These are phyloP conservation scores for Polymixis flavicincta DNA, from an alignment of 2,888 invertebrate species.

Conservation along the genomic window DNA sequence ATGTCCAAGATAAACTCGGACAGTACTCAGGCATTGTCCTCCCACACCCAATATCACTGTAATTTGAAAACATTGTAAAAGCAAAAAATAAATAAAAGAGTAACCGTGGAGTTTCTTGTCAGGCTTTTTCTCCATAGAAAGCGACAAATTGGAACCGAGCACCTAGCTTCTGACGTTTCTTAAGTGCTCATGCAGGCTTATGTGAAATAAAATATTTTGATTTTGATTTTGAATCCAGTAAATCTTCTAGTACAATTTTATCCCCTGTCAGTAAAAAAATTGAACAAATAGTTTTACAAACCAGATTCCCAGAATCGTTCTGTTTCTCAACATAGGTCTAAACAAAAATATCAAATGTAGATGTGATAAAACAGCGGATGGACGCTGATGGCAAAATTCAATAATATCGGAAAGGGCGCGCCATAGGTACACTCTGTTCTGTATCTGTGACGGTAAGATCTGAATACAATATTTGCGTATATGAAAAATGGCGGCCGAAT, in stretches of 20 bases:
- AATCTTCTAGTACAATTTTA: not conserved
- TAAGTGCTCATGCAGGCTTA: too few relatives aligned
- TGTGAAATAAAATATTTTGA: too few relatives aligned
- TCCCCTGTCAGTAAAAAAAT: not conserved
- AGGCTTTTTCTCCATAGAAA: too few relatives aligned
- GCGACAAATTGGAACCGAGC: too few relatives aligned
- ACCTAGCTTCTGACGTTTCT: too few relatives aligned
- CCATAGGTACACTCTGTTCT: constrained; percentile 20
- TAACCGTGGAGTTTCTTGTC: too few relatives aligned
- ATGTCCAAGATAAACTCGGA: too few relatives aligned
- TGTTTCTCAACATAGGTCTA: constrained; percentile 6
- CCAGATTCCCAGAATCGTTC: not conserved
- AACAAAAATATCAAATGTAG: constrained; percentile 38
- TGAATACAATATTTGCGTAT: constrained; percentile 44
- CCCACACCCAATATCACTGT: too few relatives aligned
- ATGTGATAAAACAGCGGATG: constrained; percentile 30
- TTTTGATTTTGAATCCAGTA: too few relatives aligned
- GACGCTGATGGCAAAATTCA: constrained; percentile 46
- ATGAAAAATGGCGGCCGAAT: constrained; percentile 14
- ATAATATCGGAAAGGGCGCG: constrained; percentile 50
- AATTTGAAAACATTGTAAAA: too few relatives aligned
- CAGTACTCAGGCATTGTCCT: too few relatives aligned
- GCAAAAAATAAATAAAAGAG: too few relatives aligned
- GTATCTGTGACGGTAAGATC: constrained; percentile 32
- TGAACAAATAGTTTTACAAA: not conserved